Base-by-base conservation (phyloP, 2,797 vertebrate genomes). In the Rhinichthys osculus region DNA sequence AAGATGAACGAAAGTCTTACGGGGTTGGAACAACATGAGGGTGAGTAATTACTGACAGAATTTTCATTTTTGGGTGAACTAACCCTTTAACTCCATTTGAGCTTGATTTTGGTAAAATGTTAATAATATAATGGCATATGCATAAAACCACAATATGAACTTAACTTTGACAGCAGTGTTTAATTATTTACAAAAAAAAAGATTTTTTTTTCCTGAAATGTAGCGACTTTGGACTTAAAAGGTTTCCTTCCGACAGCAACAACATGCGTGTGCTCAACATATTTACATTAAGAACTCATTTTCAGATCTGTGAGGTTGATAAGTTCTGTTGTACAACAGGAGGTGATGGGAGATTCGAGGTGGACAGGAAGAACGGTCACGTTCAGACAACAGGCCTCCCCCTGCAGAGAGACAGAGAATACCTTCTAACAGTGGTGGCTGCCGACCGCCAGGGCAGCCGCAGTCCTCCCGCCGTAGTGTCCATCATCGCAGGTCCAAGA, bases 301-400 rank as follows among this genome's bases (percentile, higher is more conserved):
- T 59, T n/a, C 1, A 59, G 23, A 10, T 62, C 64, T 64, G 27
- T 64, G 62, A 66, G 14, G 64, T 33, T 67, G 62, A 80, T 14
- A 35, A 4, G 3, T 14, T 84, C 44, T 85, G 23, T n/a, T 17
- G 4, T 70, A 57, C 23, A 23, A 10, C 87, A 98, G 97, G 97
- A 47, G 96, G 96, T 1, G 97, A 97, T 10, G 94, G 93, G 1
- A 95, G 96, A 73, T 97, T 97, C 85, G 94, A 96, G 71, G 96
- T 98, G 72, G 96, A 97, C 93, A 95, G 92, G 81, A 96, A 96
- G 92, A 95, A 87, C 0, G 97, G 97, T 10, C 96, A 96, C 78
- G 92, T 97, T 40, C 94, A 94, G 83, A 97, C 96, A 0, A 97
- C 96, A 0, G 96, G 96, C 33, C 95, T 97, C 19, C 95, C 96